These are phyloP conservation scores for Perdita meconis DNA, from an alignment of 2,888 invertebrate species.

Conservation along the genomic window DNA sequence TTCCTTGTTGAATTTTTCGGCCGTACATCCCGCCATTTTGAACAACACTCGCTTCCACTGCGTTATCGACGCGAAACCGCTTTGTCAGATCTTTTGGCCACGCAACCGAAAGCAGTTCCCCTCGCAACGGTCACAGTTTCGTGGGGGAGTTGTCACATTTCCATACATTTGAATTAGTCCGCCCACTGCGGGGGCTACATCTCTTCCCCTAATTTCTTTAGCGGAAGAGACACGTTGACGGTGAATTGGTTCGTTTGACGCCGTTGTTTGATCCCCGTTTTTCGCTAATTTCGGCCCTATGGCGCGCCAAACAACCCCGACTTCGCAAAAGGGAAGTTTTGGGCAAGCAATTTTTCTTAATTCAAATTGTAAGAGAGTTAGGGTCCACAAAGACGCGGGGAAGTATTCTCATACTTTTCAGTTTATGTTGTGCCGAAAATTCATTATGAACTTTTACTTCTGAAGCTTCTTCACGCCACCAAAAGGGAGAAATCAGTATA, in stretches of 20 bases:
- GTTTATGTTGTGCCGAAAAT: no score
- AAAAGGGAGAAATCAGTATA: no score
- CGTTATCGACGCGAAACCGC: not conserved
- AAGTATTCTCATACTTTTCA: no score
- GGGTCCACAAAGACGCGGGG: no score
- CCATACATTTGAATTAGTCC: constrained; percentile 58
- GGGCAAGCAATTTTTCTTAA: not conserved
- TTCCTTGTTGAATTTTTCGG: not conserved
- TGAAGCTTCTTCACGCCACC: no score
- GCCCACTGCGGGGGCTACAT: constrained; percentile 28
- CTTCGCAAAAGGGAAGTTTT: not conserved
- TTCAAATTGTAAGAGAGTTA: not conserved
- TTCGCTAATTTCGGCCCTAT: not conserved
- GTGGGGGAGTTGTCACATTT: constrained; percentile 26
- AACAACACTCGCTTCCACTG: not conserved
- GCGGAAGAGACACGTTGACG: constrained; percentile 20
- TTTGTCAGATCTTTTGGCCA: not conserved
- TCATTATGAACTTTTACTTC: no score
- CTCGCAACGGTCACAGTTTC: not conserved
- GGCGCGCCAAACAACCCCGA: not conserved
- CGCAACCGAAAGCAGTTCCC: not conserved
- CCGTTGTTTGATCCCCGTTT: constrained; percentile 4
- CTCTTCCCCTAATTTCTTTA: constrained; percentile 42
- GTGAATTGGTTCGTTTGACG: constrained; percentile 14
- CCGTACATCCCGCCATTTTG: not conserved